phyloP scores from a whole-genome alignment of 2,113 vertebrate species.

The Penelope pileata region DNA sequence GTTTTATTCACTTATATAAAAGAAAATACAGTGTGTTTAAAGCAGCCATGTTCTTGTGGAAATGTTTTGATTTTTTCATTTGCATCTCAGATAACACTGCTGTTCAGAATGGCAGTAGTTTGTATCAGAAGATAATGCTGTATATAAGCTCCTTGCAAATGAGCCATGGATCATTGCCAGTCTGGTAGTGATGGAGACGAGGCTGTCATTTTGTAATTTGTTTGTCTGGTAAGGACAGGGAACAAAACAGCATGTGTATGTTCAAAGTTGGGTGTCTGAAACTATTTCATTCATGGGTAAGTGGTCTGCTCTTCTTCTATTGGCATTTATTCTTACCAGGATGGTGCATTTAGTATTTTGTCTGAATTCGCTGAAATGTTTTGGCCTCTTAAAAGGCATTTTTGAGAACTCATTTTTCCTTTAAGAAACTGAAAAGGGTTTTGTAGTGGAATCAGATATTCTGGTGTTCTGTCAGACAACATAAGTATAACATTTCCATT shows the following conservation, averaged over 20 bases:
- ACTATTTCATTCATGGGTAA: background rate
- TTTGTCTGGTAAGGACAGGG: rapidly evolving
- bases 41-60: background rate
- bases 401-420: background rate
- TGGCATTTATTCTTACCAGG: background rate
- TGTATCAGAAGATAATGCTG: background rate
- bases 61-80: background rate
- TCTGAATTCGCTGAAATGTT: background rate
- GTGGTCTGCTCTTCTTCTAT: background rate
- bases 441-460: background rate
- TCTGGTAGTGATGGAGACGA: background rate
- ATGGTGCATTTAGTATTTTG: background rate
- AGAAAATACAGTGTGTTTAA: background rate
- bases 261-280: background rate
- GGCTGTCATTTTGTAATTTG: background rate
- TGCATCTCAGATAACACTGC: background rate
- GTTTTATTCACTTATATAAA: background rate
- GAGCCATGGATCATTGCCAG: background rate
- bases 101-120: background rate
- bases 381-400: background rate
- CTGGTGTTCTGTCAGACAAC: background rate
- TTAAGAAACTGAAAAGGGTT: background rate
- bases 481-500: background rate
- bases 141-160: background rate
- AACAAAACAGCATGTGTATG: background rate